Evolutionary conservation across 2,797 vertebrate species (phyloP), one percentile per base, ranked within the genome.

Genomic region (Smutsia temminckii): DNA sequence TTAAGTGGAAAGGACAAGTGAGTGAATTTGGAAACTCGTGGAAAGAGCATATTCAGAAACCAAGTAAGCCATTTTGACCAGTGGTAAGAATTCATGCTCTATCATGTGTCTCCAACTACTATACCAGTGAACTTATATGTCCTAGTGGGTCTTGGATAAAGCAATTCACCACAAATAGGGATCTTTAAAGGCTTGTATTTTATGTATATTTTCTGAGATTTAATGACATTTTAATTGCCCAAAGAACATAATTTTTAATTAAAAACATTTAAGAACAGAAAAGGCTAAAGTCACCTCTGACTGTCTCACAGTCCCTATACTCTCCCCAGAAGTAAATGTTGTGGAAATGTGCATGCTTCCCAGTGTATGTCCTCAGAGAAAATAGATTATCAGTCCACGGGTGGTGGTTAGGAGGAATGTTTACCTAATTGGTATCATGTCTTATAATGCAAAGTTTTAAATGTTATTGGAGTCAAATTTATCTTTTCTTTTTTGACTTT

Each of bases 401-500:
- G 21, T 25, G 21, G 61, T 71, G 46, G 42, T 74, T 75, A 85
- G 42, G 72, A 29, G 37, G 42, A 55, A n/a, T 72, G 18, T 59
- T 94, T 89, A 29, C 59, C 59, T 95, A 59, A 57, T 93, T 37
- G 21, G 16, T 75, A 25, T 64, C 77, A n/a, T 69, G 57, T 80
- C 74, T 78, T 75, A 34, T n/a, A 69, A 46, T 53, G 40, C 68
- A 95, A 37, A 68, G n/a, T 87, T 89, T 83, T 80, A 74, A 85
- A 75, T 89, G 91, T 87, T 55, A 37, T 27, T 79, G 37, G 68
- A 81, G 17, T 91, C 72, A 53, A 20, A 85, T 61, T n/a, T 75
- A 86, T 77, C 66, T 95, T 95, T 96, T 61, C 46, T 23, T 87
- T 84, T 51, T 46, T 93, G 91, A 42, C 12, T 93, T 69, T 88